Percentiles rank a stretch among this genome's conserved stretches.
These are phyloP conservation scores for Chelonia mydas DNA, from an alignment of 2,797 vertebrate genomes.

Conservation along the genomic window DNA sequence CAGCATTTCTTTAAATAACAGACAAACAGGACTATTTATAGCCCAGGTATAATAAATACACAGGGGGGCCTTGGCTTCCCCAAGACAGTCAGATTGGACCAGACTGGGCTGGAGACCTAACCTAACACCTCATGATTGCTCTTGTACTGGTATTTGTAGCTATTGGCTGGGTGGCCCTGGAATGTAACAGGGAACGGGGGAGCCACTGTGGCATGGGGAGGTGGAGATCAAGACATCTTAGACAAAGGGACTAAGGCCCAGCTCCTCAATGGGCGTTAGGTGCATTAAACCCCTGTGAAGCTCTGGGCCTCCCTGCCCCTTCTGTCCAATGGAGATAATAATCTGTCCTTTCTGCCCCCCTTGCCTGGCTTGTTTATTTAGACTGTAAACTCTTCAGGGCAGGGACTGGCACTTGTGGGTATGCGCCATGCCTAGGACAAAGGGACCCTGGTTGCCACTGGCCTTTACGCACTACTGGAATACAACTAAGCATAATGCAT, in stretches of 20 bases:
- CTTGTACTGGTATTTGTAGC: background rate
- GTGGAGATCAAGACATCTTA: background rate
- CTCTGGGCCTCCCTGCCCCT: background rate
- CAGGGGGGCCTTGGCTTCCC: background rate
- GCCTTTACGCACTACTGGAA: background rate
- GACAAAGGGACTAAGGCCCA: background rate
- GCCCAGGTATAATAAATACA: background rate
- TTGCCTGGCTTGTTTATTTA: background rate
- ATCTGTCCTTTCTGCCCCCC: background rate
- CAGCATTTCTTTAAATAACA: background rate
- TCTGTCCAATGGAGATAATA: background rate
- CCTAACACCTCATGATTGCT: background rate
- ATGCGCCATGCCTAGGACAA: rapidly evolving
- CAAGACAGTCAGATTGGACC: background rate
- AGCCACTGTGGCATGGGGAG: background rate
- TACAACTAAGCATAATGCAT: background rate
- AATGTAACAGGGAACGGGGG: background rate
- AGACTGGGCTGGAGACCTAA: background rate
- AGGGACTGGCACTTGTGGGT: background rate
- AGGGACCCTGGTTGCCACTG: background rate
- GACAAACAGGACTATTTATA: background rate
- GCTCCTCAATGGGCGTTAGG: background rate
- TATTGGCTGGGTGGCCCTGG: background rate
- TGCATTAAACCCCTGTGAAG: background rate
- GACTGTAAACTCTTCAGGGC: background rate